Conservation (phyloP, 2,797 vertebrate genomes). For the Anabas testudineus region DNA sequence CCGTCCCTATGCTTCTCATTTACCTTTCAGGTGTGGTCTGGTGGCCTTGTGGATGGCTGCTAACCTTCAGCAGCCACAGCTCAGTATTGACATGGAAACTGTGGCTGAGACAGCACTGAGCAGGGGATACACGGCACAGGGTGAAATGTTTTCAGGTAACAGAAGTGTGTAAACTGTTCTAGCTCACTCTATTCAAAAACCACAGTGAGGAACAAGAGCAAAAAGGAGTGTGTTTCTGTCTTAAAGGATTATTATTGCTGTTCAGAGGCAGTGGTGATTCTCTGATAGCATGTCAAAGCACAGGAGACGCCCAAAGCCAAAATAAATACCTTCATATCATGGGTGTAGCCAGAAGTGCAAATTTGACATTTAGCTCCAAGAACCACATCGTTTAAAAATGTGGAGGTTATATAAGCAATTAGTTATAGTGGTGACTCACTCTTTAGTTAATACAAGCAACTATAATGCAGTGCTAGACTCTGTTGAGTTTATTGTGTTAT, state of each 20-base stretch:
- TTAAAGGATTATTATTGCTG: background rate
- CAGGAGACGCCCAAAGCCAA: background rate
- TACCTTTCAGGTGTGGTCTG: conserved; percentile 87
- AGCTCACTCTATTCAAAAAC: background rate
- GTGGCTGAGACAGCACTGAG: conserved; percentile 82
- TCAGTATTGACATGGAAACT: conserved; percentile 76
- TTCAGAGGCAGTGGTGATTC: background rate
- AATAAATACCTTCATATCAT: background rate
- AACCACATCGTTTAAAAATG: conserved; percentile 12
- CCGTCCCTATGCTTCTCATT: conserved; percentile 11
- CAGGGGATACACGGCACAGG: conserved; percentile 88
- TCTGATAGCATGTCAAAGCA: background rate
- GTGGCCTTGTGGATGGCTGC: conserved; percentile 94
- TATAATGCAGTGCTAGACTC: too few species aligned
- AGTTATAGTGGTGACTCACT: background rate
- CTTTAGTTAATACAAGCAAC: background rate
- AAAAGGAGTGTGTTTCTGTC: background rate
- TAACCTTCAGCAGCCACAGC: conserved; percentile 72
- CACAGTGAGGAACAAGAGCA: background rate
- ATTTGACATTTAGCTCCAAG: background rate
- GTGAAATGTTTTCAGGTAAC: conserved; percentile 95
- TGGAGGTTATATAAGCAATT: background rate
- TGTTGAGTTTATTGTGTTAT: conserved; percentile 3
- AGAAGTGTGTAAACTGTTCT: background rate
- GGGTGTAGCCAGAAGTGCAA: background rate